These are phyloP conservation scores for Marmota flaviventris DNA, from an alignment of 2,113 vertebrate genomes.

Conservation along the genomic window DNA sequence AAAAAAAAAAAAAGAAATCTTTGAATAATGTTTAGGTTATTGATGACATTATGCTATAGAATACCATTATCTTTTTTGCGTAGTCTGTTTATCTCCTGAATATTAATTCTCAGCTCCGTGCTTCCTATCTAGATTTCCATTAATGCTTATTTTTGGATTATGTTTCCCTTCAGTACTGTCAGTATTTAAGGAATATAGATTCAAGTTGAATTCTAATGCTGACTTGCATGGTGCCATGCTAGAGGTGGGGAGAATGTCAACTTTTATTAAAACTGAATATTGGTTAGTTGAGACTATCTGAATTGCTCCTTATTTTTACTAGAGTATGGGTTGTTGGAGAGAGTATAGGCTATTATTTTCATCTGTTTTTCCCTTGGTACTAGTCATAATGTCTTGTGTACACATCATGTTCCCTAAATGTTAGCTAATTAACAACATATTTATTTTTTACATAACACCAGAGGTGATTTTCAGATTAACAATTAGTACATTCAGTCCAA, in stretches of 20 bases:
- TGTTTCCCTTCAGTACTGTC: neutral
- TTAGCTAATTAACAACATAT: neutral
- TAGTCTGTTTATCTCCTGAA: neutral
- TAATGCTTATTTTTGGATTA: conserved; percentile 30
- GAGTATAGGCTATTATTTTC: neutral
- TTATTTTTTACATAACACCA: neutral
- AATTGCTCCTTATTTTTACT: conserved; percentile 23
- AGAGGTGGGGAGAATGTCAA: neutral
- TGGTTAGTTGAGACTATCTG: conserved; percentile 32
- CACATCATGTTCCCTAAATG: neutral
- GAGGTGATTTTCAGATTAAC: neutral
- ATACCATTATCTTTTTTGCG: neutral
- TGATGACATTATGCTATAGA: neutral
- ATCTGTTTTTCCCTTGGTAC: neutral
- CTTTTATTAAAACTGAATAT: conserved; percentile 40
- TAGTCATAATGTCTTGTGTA: neutral
- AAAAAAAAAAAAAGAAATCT: neutral
- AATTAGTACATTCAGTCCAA: neutral
- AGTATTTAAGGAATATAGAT: conserved; percentile 40
- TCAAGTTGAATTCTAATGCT: conserved; percentile 36
- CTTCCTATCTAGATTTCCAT: conserved; percentile 24
- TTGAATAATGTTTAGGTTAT: conserved; percentile 2
- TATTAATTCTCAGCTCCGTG: conserved; percentile 24
- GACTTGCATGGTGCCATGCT: neutral
- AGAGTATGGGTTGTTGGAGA: neutral